Base-by-base conservation (phyloP, 53 echinoderm and acorn worm species). In the Luidia sarsii region DNA sequence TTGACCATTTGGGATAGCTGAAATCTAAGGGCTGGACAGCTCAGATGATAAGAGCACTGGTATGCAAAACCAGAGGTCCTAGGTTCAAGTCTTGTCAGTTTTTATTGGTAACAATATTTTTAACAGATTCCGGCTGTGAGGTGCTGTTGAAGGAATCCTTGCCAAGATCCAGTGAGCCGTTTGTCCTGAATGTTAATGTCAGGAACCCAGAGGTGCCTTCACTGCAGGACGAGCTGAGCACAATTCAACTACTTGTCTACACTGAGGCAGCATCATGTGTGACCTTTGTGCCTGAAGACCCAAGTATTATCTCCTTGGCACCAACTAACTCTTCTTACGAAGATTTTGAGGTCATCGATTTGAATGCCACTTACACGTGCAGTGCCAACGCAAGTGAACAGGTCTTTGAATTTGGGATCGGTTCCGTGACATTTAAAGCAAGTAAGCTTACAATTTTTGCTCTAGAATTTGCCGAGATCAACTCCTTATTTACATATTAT, bases 131-230 rank as follows among this genome's bases (percentile, higher is more conserved):
- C 3, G 83, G 57, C 3, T 83, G 83, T 33, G 60, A 34, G 20
- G 71, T 83, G 2, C 68, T 70, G 68, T 27, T 60, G 22, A 33
- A 43, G 59, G 25, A 18, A 3, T 19, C 21, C 0, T 21, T 83
- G 29, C 25, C 36, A 0, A 2, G 38, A 33, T 31, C 70, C 33
- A 48, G 19, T 2, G 43, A 68, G 31, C 83, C 63, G 23, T 83
- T 70, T 61, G 36, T 83, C 59, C 31, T 83, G 7, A 11, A 15
- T 35, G 36, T 83, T 10, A 16, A 15, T 20, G 71, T 70, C 34
- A 31, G 33, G 33, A 83, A 83, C 33, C 70, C 83, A 22, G 83
- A 83, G 61, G 4, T 32, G n/a, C 83, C 83, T 1, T 60, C 70
- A 1, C 70, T 83, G 4, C 21, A 16, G 31, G 69, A 46, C 14